phyloP scores from a whole-genome alignment of 2,113 vertebrate species.

The Seriola dumerili region DNA sequence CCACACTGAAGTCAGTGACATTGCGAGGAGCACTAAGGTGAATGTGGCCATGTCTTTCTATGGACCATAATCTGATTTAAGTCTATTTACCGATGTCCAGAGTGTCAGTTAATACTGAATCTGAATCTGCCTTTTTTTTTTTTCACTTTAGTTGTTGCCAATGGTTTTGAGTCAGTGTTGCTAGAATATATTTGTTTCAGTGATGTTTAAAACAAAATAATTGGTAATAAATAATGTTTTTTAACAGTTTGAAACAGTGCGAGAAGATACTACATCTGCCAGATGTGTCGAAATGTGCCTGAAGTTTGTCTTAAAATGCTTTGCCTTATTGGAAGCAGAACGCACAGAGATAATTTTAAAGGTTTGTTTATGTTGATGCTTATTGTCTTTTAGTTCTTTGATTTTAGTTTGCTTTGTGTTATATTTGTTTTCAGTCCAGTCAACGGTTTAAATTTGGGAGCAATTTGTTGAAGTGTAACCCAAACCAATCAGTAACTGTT shows the following conservation, averaged over 20 bases:
- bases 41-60: conserved; percentile 35
- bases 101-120: conserved; percentile 17
- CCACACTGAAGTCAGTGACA: conserved; percentile 19
- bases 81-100: conserved; percentile 27
- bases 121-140: conserved; percentile 12
- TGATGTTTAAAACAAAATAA: conserved; percentile 30
- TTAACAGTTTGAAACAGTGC: conserved; percentile 37
- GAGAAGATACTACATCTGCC: conserved; percentile 42
- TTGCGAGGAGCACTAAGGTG: conserved; percentile 17
- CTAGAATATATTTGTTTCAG: conserved; percentile 14
- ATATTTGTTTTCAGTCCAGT: conserved; percentile 50
- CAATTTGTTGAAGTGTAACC: conserved; percentile 47
- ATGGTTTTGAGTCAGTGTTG: conserved; percentile 20
- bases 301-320: conserved; percentile 39
- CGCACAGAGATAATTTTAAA: conserved; percentile 57
- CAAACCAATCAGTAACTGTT: conserved; percentile 41
- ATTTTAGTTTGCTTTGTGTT: conserved; percentile 55
- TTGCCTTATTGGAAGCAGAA: conserved; percentile 33
- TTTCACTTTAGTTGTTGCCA: conserved; percentile 25
- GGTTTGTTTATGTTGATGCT: conserved; percentile 50
- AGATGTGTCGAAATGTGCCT: conserved; percentile 50
- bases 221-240: conserved; percentile 37
- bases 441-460: conserved; percentile 52
- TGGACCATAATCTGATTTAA: conserved; percentile 49
- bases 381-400: conserved; percentile 42